Conservation (phyloP, 2,888 invertebrate species). For the Caenorhabditis virilis region DNA sequence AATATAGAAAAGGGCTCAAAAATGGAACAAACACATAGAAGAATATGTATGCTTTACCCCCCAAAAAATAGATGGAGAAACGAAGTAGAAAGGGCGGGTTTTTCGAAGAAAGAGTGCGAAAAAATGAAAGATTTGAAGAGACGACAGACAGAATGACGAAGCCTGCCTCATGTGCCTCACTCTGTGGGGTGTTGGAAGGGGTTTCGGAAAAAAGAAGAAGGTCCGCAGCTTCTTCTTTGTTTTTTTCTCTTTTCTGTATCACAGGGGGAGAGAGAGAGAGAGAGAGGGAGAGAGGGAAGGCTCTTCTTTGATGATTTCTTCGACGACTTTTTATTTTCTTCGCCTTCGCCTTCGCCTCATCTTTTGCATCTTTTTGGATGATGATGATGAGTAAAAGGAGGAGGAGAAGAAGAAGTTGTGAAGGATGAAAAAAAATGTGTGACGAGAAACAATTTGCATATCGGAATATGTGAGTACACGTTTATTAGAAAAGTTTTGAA, state of each 20-base stretch:
- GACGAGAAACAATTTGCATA: no score
- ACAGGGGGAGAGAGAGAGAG: conserved; percentile 12
- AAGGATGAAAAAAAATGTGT: neutral
- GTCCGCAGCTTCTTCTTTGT: no score
- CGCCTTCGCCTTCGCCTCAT: conserved; percentile 6
- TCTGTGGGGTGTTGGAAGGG: neutral
- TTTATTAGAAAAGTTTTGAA: no score
- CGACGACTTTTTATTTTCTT: no score
- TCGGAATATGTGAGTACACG: no score
- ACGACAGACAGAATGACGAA: no score
- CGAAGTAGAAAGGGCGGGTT: neutral
- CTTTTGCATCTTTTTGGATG: no score
- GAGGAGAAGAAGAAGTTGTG: neutral
- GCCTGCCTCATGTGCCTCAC: no score
- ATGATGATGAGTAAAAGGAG: neutral
- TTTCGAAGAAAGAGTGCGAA: conserved; percentile 6
- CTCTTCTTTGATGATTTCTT: no score
- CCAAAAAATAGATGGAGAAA: neutral
- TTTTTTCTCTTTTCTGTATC: neutral
- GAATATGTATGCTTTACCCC: no score
- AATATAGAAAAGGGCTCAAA: no score
- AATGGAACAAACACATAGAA: neutral
- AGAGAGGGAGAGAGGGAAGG: conserved; percentile 8
- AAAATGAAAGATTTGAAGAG: conserved; percentile 7
- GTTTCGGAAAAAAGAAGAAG: neutral